Conservation (phyloP, 2,888 invertebrate species). For the Glyphotaelius pellucidus region DNA sequence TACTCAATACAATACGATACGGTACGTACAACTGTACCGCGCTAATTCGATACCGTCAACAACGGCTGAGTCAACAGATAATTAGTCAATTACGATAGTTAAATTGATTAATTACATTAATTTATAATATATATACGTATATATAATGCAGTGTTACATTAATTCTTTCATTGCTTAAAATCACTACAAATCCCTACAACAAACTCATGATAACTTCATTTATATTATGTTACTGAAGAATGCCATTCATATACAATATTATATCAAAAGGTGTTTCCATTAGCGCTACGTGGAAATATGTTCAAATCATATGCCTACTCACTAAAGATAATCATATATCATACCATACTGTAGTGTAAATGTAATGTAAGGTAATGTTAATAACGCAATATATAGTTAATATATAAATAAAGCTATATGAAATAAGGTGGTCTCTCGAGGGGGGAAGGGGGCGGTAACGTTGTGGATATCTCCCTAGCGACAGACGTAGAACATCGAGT, state of each 20-base stretch:
- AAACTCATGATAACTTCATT: constrained; percentile 32
- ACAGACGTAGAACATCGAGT: constrained; percentile 63
- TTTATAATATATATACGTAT: constrained; percentile 59
- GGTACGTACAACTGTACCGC: constrained; percentile 52
- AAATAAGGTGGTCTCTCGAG: constrained; percentile 42
- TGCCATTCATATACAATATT: constrained; percentile 41
- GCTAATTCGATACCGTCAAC: constrained; percentile 43
- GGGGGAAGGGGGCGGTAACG: constrained; percentile 36
- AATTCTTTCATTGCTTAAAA: constrained; percentile 25
- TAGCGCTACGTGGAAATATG: constrained; percentile 29
- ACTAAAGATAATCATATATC: constrained; percentile 58
- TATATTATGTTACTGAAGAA: constrained; percentile 24
- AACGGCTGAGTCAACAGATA: constrained; percentile 67
- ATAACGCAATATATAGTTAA: constrained; percentile 52
- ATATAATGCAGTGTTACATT: constrained; percentile 68
- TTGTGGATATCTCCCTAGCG: constrained; percentile 45
- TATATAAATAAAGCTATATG: constrained; percentile 59
- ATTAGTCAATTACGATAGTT: constrained; percentile 80
- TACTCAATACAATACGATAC: constrained; percentile 50
- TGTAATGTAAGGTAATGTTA: constrained; percentile 53
- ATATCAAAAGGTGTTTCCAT: constrained; percentile 23
- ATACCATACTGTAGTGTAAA: constrained; percentile 46
- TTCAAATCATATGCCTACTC: constrained; percentile 56
- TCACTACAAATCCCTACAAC: constrained; percentile 36
- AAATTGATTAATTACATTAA: constrained; percentile 69